These are phyloP conservation scores for Acanthisitta chloris DNA, from an alignment of 2,113 vertebrate species.

Conservation along the genomic window DNA sequence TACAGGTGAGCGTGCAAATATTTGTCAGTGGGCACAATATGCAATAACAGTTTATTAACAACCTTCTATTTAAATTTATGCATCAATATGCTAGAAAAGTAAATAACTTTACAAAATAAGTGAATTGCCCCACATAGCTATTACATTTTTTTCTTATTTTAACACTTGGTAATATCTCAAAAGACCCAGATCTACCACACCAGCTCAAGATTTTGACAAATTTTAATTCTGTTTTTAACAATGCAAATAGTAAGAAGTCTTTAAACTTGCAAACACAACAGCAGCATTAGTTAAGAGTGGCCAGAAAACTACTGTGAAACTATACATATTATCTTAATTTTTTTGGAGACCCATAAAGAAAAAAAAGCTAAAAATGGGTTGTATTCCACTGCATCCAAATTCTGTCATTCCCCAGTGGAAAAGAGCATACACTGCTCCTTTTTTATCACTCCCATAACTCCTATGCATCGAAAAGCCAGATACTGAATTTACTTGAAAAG, in stretches of 20 bases:
- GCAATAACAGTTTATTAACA: background rate
- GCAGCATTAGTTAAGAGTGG: background rate
- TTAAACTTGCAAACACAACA: background rate
- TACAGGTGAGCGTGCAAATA: background rate
- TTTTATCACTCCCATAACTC: background rate
- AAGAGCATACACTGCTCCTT: background rate
- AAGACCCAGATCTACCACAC: accelerated
- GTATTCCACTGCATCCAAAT: background rate
- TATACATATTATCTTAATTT: background rate
- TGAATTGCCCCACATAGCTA: accelerated
- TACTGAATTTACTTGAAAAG: background rate
- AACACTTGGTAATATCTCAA: background rate
- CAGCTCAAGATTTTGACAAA: background rate
- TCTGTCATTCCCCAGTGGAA: background rate
- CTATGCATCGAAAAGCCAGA: background rate
- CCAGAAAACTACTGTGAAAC: background rate
- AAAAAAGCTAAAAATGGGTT: background rate
- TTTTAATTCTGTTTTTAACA: background rate
- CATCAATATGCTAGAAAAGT: background rate
- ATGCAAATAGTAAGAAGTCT: background rate
- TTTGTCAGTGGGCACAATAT: background rate
- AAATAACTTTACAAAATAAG: background rate
- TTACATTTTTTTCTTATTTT: background rate
- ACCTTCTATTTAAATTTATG: background rate
- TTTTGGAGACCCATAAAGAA: background rate